Conservation (phyloP, 1,140 invertebrate genomes). For the Centruroides sculpturatus region DNA sequence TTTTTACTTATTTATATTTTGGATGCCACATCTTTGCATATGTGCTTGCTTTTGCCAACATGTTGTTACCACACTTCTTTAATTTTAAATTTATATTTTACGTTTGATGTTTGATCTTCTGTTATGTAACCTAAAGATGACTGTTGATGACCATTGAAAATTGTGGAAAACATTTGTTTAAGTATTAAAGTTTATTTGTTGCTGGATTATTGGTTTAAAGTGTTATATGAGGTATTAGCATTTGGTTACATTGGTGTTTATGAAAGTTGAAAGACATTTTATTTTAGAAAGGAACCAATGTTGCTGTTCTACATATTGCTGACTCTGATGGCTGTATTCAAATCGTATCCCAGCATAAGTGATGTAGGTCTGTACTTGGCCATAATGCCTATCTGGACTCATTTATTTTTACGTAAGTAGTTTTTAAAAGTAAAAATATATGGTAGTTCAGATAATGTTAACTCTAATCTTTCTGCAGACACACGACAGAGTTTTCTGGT, state of each 20-base stretch:
- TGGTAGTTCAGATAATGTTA: background rate
- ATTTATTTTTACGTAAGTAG: slow-evolving; percentile 71
- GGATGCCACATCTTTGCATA: no score
- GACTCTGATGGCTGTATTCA: slow-evolving; percentile 77
- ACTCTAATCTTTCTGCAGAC: slow-evolving; percentile 38
- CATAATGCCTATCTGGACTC: slow-evolving; percentile 78
- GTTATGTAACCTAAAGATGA: no score
- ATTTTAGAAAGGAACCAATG: slow-evolving; percentile 55
- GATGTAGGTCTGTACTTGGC: slow-evolving; percentile 87
- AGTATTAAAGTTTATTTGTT: no score
- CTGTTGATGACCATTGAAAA: no score
- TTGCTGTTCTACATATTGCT: slow-evolving; percentile 70
- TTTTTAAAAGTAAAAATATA: slow-evolving; percentile 2
- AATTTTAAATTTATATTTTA: no score
- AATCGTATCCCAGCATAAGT: slow-evolving; percentile 89
- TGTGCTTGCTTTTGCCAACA: no score
- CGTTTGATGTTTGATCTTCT: no score
- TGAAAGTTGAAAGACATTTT: slow-evolving; percentile 12
- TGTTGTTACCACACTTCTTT: no score
- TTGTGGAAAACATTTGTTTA: no score
- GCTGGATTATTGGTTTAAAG: no score
- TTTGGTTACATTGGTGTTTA: slow-evolving; percentile 14
- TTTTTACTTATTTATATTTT: no score
- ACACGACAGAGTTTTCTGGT: slow-evolving; percentile 80
- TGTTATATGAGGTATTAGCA: slow-evolving; percentile 10